Evolutionary conservation across 92 coral and sea anemone species (phyloP).

Genomic region (Porites cylindrica): DNA sequence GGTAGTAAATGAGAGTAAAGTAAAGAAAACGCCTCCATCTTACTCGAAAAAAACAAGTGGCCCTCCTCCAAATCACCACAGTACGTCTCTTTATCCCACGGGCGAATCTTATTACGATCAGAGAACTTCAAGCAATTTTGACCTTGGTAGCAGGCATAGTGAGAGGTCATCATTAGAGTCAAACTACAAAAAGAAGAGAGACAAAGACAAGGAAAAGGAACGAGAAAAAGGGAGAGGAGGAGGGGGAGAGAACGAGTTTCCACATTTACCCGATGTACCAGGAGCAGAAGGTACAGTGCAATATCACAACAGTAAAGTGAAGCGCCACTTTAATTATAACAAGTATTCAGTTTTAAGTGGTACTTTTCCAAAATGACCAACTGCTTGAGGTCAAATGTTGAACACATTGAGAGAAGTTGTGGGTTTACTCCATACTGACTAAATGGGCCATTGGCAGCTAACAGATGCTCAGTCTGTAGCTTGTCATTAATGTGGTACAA

Average conservation of each 20-base stretch:
- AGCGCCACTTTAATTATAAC: too few relatives aligned
- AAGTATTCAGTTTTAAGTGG: not conserved
- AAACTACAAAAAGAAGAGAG: slow-evolving; percentile 84
- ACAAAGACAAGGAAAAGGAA: slow-evolving; percentile 84
- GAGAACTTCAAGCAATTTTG: slow-evolving; percentile 86
- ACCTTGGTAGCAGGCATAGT: slow-evolving; percentile 78
- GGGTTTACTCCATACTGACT: too few relatives aligned
- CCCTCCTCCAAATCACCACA: slow-evolving; percentile 86
- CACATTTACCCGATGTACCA: slow-evolving; percentile 92
- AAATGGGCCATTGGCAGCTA: too few relatives aligned
- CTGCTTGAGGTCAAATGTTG: too few relatives aligned
- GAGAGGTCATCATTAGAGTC: slow-evolving; percentile 90
- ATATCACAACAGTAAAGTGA: not conserved
- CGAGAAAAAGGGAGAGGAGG: slow-evolving; percentile 81
- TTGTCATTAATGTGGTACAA: too few relatives aligned
- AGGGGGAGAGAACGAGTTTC: slow-evolving; percentile 84
- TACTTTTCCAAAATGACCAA: too few relatives aligned
- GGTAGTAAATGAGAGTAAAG: slow-evolving; percentile 77
- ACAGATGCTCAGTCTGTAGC: too few relatives aligned
- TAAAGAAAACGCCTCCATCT: slow-evolving; percentile 80
- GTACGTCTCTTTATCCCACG: slow-evolving; percentile 68
- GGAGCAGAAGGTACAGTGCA: slow-evolving; percentile 86
- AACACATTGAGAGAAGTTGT: too few relatives aligned
- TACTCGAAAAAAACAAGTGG: slow-evolving; percentile 77
- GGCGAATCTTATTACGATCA: slow-evolving; percentile 86